Base-by-base conservation (phyloP, 2,797 vertebrate genomes). In the Catamblyrhynchus diadema region DNA sequence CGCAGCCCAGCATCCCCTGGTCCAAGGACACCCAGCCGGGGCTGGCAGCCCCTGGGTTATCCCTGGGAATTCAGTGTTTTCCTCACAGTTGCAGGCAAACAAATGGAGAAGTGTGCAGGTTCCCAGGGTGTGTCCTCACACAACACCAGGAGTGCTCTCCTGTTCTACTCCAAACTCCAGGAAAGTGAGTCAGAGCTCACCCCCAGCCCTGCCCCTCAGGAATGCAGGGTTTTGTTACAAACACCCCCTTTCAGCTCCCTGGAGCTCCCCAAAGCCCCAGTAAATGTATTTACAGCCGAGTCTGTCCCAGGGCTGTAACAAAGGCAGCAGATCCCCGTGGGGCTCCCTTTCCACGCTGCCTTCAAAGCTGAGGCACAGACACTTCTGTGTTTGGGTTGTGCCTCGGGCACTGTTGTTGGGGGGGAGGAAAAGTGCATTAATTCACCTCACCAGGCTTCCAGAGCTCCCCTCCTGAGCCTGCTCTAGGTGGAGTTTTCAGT, bases 71-170 rank as follows among this genome's bases (percentile, higher is more conserved):
- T 3, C 0, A 0, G 25, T 6, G 9, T 23, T 51, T 23, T 45
- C 51, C 50, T 70, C 12, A 2, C 22, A 27, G 3, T 28, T 39
- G 3, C 9, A 73, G 35, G 35, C 15, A 39, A n/a, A 15, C 25
- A 37, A 9, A 32, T 1, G 11, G 32, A 2, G 37, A 39, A 0
- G 2, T 1, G 2, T 2, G 0, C 21, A 6, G 4, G 5, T 22
- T 47, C 35, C 62, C 25, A 4, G 21, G 11, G 3, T 2, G 5
- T 4, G 11, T 27, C 25, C 14, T 0, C 23, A 45, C 39, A 4
- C 41, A 30, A 0, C 1, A 11, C 17, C 0, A 2, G 7, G 5
- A 1, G 25, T 0, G 0, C 48, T 50, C n/a, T 33, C 2, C 0
- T 11, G 1, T 54, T 23, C 27, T 2, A 25, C 73, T 11, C 4